Evolutionary conservation across 2,113 vertebrate genomes (phyloP), one percentile per base, ranked within the genome.

Genomic region (Platysternon megacephalum): DNA sequence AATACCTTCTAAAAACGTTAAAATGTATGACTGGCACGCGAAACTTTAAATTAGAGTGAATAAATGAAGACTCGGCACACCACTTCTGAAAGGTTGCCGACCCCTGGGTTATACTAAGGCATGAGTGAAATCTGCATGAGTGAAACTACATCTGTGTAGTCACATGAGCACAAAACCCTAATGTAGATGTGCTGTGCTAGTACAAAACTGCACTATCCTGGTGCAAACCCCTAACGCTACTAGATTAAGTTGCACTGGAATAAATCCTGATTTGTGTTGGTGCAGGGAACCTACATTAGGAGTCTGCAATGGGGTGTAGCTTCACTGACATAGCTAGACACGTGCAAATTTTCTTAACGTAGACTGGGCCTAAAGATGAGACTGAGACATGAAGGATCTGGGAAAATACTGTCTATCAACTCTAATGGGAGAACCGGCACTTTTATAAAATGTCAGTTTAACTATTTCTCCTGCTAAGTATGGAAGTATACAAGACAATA

Each of bases 371-470:
- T 21, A 46, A 44, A 82, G 61, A 65, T 74, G 52, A 82, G 93
- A 85, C 48, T 3, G 58, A 46, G 8, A 12, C 14, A 92, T 13
- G 29, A 16, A 51, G 17, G 39, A 90, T 82, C 19, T 13, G 35
- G 2, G 0, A 2, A 29, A 9, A 22, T 24, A 35, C 5, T 22
- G 1, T 52, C 12, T 42, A 87, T 56, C 12, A 24, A 13, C 4
- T 5, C 5, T 44, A 21, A 24, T 65, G 49, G 11, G 46, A 89
- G 8, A 22, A 87, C 39, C 78, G 14, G 10, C 3, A n/a, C 89
- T 91, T 91, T 84, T 7, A 26, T 51, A 79, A 86, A 78, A 61
- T 24, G 11, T 21, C 46, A 19, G 6, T 84, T 82, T 61, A 21
- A 58, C 8, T 26, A 44, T 86, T 94, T 90, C 35, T 85, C 49